Evolutionary conservation across 2,888 invertebrate species (phyloP).

Genomic region (Ophion ellenae): DNA sequence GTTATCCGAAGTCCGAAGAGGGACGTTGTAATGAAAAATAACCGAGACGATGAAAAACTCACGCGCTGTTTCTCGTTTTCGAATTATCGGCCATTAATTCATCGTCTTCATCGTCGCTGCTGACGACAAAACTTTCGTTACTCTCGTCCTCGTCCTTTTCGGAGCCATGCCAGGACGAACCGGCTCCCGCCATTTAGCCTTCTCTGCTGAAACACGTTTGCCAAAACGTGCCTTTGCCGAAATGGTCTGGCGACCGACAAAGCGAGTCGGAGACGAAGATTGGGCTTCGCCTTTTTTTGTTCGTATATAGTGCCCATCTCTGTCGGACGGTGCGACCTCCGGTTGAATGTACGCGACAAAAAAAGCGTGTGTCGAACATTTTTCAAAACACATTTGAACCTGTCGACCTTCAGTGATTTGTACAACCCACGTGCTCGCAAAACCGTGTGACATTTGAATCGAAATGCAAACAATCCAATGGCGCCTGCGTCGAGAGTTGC

Average conservation of each 20-base stretch:
- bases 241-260: background rate
- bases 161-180: background rate
- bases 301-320: too few species aligned
- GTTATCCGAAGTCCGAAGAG: background rate
- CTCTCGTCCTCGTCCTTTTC: background rate
- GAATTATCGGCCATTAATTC: background rate
- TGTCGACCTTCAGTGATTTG: background rate
- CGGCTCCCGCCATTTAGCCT: background rate
- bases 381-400: background rate
- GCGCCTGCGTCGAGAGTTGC: background rate
- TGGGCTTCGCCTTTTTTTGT: background rate
- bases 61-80: background rate
- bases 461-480: background rate
- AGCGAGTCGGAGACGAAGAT: background rate
- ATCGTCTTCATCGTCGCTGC: background rate
- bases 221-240: background rate
- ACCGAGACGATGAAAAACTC: background rate
- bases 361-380: background rate
- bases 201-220: background rate
- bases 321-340: background rate
- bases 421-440: background rate
- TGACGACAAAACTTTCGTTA: background rate
- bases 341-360: background rate
- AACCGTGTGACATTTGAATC: constrained; percentile 16
- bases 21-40: background rate